Conservation (phyloP, 2,113 vertebrate species). For the Herpailurus yagouaroundi region DNA sequence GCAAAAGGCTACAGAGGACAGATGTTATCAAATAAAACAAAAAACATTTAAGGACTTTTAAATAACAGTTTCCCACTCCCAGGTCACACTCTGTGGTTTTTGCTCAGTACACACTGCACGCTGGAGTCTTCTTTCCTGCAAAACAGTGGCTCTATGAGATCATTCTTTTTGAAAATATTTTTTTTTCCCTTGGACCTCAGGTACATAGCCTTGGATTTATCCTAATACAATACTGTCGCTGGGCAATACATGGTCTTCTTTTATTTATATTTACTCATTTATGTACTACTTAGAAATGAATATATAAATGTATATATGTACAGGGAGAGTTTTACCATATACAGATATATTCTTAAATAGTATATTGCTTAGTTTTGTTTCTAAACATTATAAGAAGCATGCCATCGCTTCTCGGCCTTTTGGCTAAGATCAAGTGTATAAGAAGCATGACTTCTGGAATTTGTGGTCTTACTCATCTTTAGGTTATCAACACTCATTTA, state of each 20-base stretch:
- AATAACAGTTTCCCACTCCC: constrained; percentile 60
- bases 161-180: background rate
- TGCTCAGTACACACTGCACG: background rate
- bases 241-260: background rate
- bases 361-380: background rate
- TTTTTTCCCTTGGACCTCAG: background rate
- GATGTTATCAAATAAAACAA: constrained; percentile 52
- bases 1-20: constrained; percentile 70
- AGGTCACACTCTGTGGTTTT: background rate
- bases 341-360: background rate
- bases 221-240: background rate
- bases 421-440: no score
- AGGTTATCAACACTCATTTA: background rate
- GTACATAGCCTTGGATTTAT: background rate
- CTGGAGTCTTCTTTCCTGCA: constrained; percentile 7
- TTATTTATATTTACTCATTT: constrained; percentile 20
- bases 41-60: constrained; percentile 60
- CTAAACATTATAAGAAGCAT: background rate
- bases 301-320: background rate
- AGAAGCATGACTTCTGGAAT: background rate
- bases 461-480: background rate
- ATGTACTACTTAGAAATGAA: constrained; percentile 36
- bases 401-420: background rate
- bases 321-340: background rate
- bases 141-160: background rate